Base-by-base conservation (phyloP, 2,797 vertebrate genomes). In the Setipinna tenuifilis region DNA sequence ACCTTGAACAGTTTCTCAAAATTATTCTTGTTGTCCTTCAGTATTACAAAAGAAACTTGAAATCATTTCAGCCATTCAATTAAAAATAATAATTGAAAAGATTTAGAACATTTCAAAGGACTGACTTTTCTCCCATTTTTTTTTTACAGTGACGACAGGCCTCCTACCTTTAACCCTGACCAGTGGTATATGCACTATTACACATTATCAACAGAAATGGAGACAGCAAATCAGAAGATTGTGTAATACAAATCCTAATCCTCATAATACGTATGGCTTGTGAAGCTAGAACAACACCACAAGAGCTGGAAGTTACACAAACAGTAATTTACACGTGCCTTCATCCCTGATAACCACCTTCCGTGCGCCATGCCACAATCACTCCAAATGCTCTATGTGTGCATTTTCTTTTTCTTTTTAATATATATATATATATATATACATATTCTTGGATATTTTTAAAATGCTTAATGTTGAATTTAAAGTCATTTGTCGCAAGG, bases 321-420 rank as follows among this genome's bases (percentile, higher is more conserved):
- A 95, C 93, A 94, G 88, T 93, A 87, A 95, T 95, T 95, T 94
- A 81, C 88, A 94, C 93, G 91, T 93, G 93, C 92, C 93, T 93
- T 93, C 91, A 90, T 93, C 92, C 90, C 59, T 75, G 62, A 87
- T 62, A 81, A 25, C 58, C 68, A 78, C 61, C 89, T 87, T 88
- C 82, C 88, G n/a, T 68, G 10, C 89, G 89, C 87, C 68, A 80
- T 89, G 90, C 87, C 68, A 41, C 86, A 88, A 84, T 82, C 35
- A 71, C 35, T 82, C 83, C n/a, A 85, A 87, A 88, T 83, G 87
- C 83, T 58, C 83, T 46, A 89, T 88, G 87, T 87, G 6, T 0
- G 92, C 86, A n/a, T 86, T 88, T 82, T 86, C 80, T 84, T 78
- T 87, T 86, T 91, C 85, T 84, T 86, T 86, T 85, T 81, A 89